phyloP scores from a whole-genome alignment of 2,888 invertebrate genomes.

The Euzophera pinguis region DNA sequence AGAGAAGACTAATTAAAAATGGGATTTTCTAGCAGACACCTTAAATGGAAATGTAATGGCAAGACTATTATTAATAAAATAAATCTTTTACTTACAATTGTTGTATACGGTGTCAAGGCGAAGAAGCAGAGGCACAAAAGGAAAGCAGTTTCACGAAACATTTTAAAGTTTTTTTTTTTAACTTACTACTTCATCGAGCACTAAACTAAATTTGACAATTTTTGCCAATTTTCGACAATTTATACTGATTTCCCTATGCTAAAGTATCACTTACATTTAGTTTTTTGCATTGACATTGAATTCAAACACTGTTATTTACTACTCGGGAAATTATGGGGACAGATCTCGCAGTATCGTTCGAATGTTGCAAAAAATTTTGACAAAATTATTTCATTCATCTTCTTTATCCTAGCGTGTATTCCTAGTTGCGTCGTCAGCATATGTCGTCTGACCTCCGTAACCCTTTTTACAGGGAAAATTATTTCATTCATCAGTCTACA shows the following conservation, averaged over 20 bases:
- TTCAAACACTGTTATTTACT: neutral
- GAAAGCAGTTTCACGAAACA: slow-evolving; percentile 35
- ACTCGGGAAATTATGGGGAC: neutral
- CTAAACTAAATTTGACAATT: slow-evolving; percentile 12
- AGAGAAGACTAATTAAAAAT: too few species aligned
- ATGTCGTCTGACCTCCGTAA: too few species aligned
- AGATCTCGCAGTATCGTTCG: neutral
- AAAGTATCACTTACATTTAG: neutral
- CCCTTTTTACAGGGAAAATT: too few species aligned
- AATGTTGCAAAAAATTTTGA: neutral
- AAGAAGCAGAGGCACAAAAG: slow-evolving; percentile 33
- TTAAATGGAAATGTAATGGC: too few species aligned
- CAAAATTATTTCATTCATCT: too few species aligned
- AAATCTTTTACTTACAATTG: slow-evolving; percentile 33
- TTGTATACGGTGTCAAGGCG: slow-evolving; percentile 33
- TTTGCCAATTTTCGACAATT: slow-evolving; percentile 15
- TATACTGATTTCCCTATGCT: slow-evolving; percentile 16
- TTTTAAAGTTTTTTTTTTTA: slow-evolving; percentile 26
- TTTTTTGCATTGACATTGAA: slow-evolving; percentile 23
- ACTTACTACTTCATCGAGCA: neutral
- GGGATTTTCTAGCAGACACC: too few species aligned
- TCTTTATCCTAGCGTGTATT: too few species aligned
- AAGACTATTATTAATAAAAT: neutral
- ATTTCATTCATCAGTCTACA: too few species aligned
- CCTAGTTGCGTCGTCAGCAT: too few species aligned